These are phyloP conservation scores for Heliconius aoede DNA, from an alignment of 2,888 invertebrate species.

Conservation along the genomic window DNA sequence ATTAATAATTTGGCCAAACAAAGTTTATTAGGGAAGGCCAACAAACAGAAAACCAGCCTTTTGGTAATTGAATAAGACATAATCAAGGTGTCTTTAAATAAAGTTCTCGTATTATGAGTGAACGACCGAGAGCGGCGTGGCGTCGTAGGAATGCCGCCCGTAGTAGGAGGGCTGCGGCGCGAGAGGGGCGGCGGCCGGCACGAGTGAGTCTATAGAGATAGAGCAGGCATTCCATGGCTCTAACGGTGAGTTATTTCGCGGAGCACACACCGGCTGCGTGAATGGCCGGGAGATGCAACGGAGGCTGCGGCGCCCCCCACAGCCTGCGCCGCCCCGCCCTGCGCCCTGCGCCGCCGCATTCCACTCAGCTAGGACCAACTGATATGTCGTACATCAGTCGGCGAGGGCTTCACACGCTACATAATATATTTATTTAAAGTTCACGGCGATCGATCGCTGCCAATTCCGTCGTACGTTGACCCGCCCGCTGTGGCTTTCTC, in stretches of 20 bases:
- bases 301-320: slow-evolving; percentile 60
- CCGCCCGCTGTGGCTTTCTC: slow-evolving; percentile 78
- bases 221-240: slow-evolving; percentile 77
- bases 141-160: slow-evolving; percentile 54
- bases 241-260: slow-evolving; percentile 83
- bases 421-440: slow-evolving; percentile 78
- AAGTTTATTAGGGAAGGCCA: background rate
- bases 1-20: background rate
- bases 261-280: slow-evolving; percentile 70
- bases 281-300: slow-evolving; percentile 80
- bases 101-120: slow-evolving; percentile 59
- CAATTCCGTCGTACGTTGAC: slow-evolving; percentile 80
- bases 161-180: slow-evolving; percentile 43
- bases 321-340: slow-evolving; percentile 50
- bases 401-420: slow-evolving; percentile 49
- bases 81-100: slow-evolving; percentile 51
- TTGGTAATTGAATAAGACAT: slow-evolving; percentile 48
- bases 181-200: slow-evolving; percentile 24
- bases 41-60: slow-evolving; percentile 35
- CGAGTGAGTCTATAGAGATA: slow-evolving; percentile 65
- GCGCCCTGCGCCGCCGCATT: slow-evolving; percentile 54
- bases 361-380: slow-evolving; percentile 34
- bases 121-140: slow-evolving; percentile 54
- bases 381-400: no score
- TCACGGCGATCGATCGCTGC: slow-evolving; percentile 76